Base-by-base conservation (phyloP, 1,140 invertebrate genomes). In the Drosophila cardini region DNA sequence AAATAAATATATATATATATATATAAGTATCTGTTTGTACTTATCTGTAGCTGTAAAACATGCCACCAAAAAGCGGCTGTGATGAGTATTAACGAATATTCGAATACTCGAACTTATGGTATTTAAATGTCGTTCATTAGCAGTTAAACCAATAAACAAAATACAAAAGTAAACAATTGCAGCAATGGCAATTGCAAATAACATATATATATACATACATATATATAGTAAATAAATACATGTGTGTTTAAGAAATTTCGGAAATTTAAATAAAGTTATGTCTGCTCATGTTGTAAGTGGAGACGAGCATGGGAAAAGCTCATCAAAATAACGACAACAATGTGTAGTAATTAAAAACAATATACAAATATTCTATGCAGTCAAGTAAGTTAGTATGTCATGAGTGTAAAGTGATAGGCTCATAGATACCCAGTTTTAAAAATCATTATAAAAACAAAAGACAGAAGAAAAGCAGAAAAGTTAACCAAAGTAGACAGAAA, bases 61-160 rank as follows among this genome's bases (percentile, higher is more conserved):
- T 50, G 46, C 42, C 40, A 75, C 36, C 40, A 71, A 68, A 52
- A 52, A 40, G 50, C 50, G 52, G 9, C 7, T 55, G 26, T 45
- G 18, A 13, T 53, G 43, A 18, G 38, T 64, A 43, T 56, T 46
- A 30, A 50, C 34, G 30, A 46, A 62, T 73, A 26, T 26, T 26
- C 21, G 21, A 26, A 26, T 26, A 26, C 21, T 26, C 21, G 21
- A 4, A 67, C 40, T 55, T 81, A 57, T 62, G 50, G 15, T 38
- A 50, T 76, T 83, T 76, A 72, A 78, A 68, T 82, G 53, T 56
- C 65, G 65, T 83, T 83, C 76, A 84, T 34, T 32, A 52, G 75
- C 73, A 61, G 5, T 26, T 26, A 40, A 53, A 55, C 64, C 75
- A 74, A 70, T 77, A 56, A 50, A 70, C 56, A 57, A 83, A 80